Percentiles rank a stretch among this genome's conserved stretches.
These are phyloP conservation scores for Okamejei kenojei DNA, from an alignment of 2,797 vertebrate species.

Conservation along the genomic window DNA sequence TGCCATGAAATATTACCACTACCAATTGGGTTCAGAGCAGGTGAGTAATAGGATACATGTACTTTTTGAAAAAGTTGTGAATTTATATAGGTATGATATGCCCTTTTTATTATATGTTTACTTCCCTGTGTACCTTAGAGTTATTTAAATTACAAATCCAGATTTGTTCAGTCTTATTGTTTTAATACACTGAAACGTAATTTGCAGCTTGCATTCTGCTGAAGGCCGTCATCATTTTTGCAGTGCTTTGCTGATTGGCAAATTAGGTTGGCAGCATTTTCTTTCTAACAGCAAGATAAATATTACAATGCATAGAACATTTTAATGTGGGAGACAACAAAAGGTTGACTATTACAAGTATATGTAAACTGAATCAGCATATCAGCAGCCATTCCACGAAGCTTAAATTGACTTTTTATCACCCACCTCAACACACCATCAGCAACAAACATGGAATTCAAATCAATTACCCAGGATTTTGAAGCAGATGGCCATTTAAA, in stretches of 20 bases:
- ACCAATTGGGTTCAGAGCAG: background rate
- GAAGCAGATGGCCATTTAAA: slow-evolving; percentile 15
- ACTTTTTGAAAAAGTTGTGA: too few species aligned
- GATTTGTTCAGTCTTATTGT: background rate
- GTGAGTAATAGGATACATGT: background rate
- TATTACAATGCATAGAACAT: background rate
- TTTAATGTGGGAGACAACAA: background rate
- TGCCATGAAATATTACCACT: background rate
- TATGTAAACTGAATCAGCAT: background rate
- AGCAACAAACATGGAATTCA: background rate
- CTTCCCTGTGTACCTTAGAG: background rate
- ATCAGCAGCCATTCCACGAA: background rate
- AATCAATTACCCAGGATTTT: slow-evolving; percentile 25
- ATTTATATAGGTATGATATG: background rate
- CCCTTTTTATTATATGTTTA: background rate
- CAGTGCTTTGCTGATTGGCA: background rate
- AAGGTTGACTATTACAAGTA: background rate
- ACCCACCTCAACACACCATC: background rate
- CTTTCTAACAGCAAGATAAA: background rate
- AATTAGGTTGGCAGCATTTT: background rate
- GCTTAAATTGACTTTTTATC: background rate
- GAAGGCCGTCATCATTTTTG: background rate
- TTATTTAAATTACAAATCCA: background rate
- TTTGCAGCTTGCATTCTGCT: background rate
- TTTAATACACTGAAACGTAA: background rate